Evolutionary conservation across 1,140 invertebrate species (phyloP), one percentile per base, ranked within the genome.

Genomic region (Augochlora pura): DNA sequence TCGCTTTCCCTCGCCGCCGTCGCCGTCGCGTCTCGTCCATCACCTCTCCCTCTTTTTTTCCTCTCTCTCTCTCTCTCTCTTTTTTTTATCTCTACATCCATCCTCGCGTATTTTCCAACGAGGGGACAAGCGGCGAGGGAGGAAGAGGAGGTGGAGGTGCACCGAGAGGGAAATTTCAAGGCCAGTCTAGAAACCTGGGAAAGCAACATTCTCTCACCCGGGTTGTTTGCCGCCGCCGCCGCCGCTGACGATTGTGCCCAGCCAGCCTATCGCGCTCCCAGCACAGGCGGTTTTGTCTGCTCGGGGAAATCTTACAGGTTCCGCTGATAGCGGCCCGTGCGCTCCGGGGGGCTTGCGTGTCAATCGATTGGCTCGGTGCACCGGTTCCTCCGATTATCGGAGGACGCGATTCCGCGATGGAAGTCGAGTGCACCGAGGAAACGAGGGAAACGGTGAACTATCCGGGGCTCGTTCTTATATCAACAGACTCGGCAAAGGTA

Each of bases 81-180:
- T 71, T 60, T 52, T 62, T 62, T 32, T 38, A 66, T 73, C 49
- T 74, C 70, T 70, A 66, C 46, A 70, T 16, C 71, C 62, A 46
- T 54, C 63, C 52, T 62, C 23, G 74, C 78, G 59, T 64, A 76
- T 70, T 75, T 79, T 70, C 69, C 57, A 6, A 64, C 74, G 64
- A 27, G 68, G 59, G 67, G 63, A 54, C 64, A 67, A 54, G 16
- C 68, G 12, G 69, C 9, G 60, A 60, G 60, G 72, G n/a, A 32
- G 32, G 32, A 32, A 4, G 4, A 32, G 32, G 32, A 32, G 32
- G 49, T 42, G 57, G 62, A 62, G 49, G 72, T 54, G 77, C 70
- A 88, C 67, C 72, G 87, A 82, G 76, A 82, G 81, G 70, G 77
- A 86, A 85, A 87, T 88, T 89, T 89, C 88, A 89, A 88, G 87